phyloP scores from a whole-genome alignment of 1,140 invertebrate species.

The Drosophila rufa region DNA sequence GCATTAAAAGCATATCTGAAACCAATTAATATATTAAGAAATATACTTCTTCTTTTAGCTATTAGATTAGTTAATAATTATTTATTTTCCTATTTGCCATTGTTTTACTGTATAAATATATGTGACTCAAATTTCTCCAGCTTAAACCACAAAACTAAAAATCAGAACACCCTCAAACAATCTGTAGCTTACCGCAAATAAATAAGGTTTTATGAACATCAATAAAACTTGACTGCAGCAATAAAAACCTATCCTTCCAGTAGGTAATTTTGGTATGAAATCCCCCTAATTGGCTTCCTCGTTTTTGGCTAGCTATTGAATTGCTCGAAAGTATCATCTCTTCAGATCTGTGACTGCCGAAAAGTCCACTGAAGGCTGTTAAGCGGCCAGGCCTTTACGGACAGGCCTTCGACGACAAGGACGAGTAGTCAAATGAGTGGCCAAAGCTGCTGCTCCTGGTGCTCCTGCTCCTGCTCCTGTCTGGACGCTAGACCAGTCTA shows the following conservation, averaged over 20 bases:
- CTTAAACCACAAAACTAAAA: not conserved
- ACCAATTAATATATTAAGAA: no score
- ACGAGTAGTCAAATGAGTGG: constrained; percentile 73
- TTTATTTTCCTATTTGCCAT: no score
- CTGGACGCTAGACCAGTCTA: constrained; percentile 47
- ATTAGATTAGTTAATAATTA: no score
- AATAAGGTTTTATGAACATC: constrained; percentile 17
- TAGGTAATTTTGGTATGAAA: constrained; percentile 22
- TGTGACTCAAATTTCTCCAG: not conserved
- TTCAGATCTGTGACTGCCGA: constrained; percentile 10
- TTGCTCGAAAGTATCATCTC: constrained; percentile 31
- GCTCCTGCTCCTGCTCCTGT: constrained; percentile 8
- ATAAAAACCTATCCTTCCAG: constrained; percentile 21
- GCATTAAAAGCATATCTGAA: no score
- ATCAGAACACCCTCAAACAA: constrained; percentile 6
- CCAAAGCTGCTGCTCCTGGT: constrained; percentile 24
- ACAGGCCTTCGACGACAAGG: constrained; percentile 41
- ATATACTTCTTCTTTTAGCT: no score
- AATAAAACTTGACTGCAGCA: constrained; percentile 33
- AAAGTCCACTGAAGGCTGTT: constrained; percentile 14
- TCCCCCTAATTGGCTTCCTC: constrained; percentile 36
- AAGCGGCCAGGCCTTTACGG: constrained; percentile 2
- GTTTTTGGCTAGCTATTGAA: constrained; percentile 19
- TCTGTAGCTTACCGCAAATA: constrained; percentile 16
- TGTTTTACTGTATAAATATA: no score